Evolutionary conservation across 2,797 vertebrate species (phyloP).

Genomic region (Macrochelys suwanniensis): DNA sequence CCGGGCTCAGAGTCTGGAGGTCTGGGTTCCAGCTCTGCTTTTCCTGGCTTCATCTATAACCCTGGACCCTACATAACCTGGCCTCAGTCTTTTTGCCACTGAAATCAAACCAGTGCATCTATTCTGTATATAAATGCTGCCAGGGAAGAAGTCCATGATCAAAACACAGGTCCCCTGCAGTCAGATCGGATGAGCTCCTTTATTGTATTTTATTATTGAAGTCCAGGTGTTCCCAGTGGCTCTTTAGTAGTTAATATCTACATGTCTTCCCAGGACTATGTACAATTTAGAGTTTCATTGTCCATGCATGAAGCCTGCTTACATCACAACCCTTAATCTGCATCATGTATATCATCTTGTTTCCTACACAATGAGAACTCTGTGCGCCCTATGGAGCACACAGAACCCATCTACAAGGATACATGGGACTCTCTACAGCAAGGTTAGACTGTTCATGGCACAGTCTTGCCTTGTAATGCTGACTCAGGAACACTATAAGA

Average conservation of each 20-base stretch:
- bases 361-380: constrained; percentile 25
- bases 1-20: neutral
- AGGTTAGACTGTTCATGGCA: neutral
- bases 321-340: neutral
- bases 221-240: neutral
- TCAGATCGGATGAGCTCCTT: neutral
- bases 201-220: neutral
- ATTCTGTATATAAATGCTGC: neutral
- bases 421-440: neutral
- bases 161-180: neutral
- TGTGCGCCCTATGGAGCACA: neutral
- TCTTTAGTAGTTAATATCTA: neutral
- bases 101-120: neutral
- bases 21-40: neutral
- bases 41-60: neutral
- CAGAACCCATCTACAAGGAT: neutral
- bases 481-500: neutral
- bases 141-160: neutral
- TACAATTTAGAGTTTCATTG: neutral
- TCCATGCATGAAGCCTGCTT: neutral
- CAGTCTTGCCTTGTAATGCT: neutral
- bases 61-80: neutral
- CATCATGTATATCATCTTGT: neutral
- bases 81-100: neutral
- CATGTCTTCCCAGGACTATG: neutral